These are phyloP conservation scores for Vulpes ferrilata DNA, from an alignment of 2,113 vertebrate genomes.

Conservation along the genomic window DNA sequence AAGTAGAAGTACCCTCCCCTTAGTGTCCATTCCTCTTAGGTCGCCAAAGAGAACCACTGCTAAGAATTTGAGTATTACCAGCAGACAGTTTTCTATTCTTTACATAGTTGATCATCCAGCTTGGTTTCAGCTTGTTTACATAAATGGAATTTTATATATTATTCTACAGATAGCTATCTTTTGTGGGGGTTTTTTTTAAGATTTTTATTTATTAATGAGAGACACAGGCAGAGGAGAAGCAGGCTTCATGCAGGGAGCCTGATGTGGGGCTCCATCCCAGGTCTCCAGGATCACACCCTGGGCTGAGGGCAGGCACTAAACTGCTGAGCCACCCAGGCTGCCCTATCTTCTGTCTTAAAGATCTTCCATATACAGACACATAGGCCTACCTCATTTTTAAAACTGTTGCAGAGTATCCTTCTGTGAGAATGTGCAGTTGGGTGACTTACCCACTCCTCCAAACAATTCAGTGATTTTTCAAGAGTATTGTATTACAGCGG, in stretches of 20 bases:
- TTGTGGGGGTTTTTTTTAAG: no score
- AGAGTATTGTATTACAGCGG: background rate
- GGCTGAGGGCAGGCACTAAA: no score
- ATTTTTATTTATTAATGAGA: no score
- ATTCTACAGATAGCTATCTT: background rate
- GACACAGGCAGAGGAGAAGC: no score
- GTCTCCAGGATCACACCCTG: no score
- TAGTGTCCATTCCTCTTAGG: background rate
- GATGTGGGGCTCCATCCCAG: no score
- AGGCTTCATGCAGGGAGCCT: no score
- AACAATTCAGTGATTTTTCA: background rate
- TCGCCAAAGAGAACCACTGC: background rate
- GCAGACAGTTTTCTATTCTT: background rate
- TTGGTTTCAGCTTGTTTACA: background rate
- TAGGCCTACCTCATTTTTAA: background rate
- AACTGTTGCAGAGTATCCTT: background rate
- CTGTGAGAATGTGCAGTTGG: background rate
- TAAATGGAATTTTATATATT: background rate
- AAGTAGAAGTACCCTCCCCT: background rate
- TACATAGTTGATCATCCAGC: background rate
- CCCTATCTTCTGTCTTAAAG: background rate
- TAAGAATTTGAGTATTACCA: background rate
- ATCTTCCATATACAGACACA: background rate
- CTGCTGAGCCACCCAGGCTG: no score
- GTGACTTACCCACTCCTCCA: background rate